phyloP scores from a whole-genome alignment of 2,113 vertebrate genomes.

The Corythaeola cristata region DNA sequence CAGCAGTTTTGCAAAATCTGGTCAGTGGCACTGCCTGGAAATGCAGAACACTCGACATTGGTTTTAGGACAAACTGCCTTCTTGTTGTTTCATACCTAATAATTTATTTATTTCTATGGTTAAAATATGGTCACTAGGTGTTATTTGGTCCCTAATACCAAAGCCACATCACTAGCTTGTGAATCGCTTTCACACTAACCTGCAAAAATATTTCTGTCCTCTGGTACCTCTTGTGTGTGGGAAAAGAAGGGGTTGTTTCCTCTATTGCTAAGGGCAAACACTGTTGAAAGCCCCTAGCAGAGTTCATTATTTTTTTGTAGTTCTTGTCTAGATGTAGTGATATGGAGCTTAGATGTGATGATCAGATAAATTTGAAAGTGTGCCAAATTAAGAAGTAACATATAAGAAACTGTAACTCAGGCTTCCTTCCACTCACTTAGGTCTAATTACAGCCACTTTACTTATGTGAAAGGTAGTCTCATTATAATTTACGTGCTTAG shows the following conservation, averaged over 20 bases:
- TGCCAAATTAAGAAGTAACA: not conserved
- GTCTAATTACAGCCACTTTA: slow-evolving; percentile 25
- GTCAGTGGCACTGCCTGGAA: not conserved
- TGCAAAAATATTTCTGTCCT: not conserved
- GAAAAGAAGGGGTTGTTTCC: not conserved
- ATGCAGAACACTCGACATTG: not conserved
- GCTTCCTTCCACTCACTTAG: not conserved
- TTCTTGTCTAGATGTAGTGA: not conserved
- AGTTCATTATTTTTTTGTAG: not conserved
- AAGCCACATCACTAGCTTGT: not conserved
- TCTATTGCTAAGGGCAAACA: not conserved
- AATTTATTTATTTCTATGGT: not conserved
- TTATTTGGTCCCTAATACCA: not conserved
- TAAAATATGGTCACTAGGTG: not conserved
- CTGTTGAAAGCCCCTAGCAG: not conserved
- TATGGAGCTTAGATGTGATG: not conserved
- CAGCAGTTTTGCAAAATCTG: not conserved
- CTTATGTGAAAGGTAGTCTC: not conserved
- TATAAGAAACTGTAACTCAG: not conserved
- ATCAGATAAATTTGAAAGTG: slow-evolving; percentile 10
- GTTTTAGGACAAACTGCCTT: not conserved
- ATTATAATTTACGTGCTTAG: not conserved
- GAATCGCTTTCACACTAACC: not conserved
- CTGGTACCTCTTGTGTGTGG: not conserved
- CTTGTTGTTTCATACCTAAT: not conserved